Conservation (phyloP, 2,797 vertebrate genomes). For the Poecilia velifera region DNA sequence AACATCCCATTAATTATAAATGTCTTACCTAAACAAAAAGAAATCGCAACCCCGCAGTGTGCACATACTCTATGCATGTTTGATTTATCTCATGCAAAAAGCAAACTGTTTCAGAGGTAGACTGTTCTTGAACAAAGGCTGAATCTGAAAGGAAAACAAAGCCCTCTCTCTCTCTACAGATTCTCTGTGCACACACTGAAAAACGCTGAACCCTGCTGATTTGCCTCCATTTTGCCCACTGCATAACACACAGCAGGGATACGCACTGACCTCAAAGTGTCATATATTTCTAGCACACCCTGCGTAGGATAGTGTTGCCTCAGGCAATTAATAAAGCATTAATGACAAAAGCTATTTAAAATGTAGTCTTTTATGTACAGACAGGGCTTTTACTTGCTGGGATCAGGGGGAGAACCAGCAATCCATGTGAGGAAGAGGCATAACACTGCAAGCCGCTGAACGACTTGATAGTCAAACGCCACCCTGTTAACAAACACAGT, state of each 20-base stretch:
- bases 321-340: conserved; percentile 99
- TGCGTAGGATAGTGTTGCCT: conserved; percentile 86
- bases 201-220: conserved; percentile 86
- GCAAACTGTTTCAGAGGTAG: conserved; percentile 52
- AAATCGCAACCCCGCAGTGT: conserved; percentile 34
- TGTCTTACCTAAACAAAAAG: conserved; percentile 46
- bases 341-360: conserved; percentile 99
- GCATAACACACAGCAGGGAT: conserved; percentile 89
- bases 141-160: conserved; percentile 66
- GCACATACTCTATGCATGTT: conserved; percentile 39
- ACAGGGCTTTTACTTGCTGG: conserved; percentile 87
- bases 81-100: conserved; percentile 48
- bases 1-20: conserved; percentile 70
- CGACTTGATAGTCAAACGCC: conserved; percentile 67
- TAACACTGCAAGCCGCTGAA: conserved; percentile 62
- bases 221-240: conserved; percentile 89
- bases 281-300: conserved; percentile 93
- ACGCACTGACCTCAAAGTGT: conserved; percentile 98
- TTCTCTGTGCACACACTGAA: conserved; percentile 55
- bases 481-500: conserved; percentile 83
- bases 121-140: conserved; percentile 69
- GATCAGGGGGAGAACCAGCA: conserved; percentile 84
- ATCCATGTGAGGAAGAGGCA: conserved; percentile 82
- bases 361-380: conserved; percentile 90
- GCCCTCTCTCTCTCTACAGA: conserved; percentile 64